Evolutionary conservation across 2,888 invertebrate genomes (phyloP).

Genomic region (Beris morrisii): DNA sequence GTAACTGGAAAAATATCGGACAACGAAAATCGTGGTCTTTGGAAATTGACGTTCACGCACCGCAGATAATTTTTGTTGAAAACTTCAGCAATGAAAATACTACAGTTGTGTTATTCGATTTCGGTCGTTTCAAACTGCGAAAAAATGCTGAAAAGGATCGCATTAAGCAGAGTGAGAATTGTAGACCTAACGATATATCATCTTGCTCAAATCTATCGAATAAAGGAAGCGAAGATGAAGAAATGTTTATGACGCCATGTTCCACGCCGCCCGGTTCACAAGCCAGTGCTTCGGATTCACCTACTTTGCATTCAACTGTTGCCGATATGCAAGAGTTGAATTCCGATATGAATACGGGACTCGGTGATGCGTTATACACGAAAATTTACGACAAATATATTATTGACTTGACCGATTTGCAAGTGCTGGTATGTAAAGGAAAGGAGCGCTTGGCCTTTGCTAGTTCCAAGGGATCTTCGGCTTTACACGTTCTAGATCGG

Average conservation of each 20-base stretch:
- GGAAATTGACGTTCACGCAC: slow-evolving; percentile 89
- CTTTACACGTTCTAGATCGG: slow-evolving; percentile 81
- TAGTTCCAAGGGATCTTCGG: slow-evolving; percentile 79
- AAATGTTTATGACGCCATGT: slow-evolving; percentile 81
- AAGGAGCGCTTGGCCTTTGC: slow-evolving; percentile 90
- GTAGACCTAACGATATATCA: slow-evolving; percentile 17
- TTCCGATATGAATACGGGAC: slow-evolving; percentile 50
- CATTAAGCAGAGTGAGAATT: slow-evolving; percentile 36
- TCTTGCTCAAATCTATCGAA: slow-evolving; percentile 35
- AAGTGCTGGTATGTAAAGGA: slow-evolving; percentile 85
- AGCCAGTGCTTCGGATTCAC: slow-evolving; percentile 63
- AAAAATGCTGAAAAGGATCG: slow-evolving; percentile 46
- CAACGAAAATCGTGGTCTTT: slow-evolving; percentile 81
- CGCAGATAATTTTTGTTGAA: slow-evolving; percentile 88
- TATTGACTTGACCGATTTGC: slow-evolving; percentile 79
- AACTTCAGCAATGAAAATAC: slow-evolving; percentile 74
- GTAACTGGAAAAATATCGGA: slow-evolving; percentile 75
- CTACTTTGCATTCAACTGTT: slow-evolving; percentile 50
- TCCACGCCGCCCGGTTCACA: slow-evolving; percentile 81
- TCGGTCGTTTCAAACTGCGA: slow-evolving; percentile 71
- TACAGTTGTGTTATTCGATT: slow-evolving; percentile 82
- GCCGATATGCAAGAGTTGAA: slow-evolving; percentile 60
- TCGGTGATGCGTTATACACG: slow-evolving; percentile 66
- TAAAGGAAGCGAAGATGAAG: slow-evolving; percentile 58
- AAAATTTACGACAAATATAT: slow-evolving; percentile 77